Percentiles rank a stretch among this genome's conserved stretches.
Conservation (phyloP, 2,113 vertebrate genomes). For the Prionailurus viverrinus region DNA sequence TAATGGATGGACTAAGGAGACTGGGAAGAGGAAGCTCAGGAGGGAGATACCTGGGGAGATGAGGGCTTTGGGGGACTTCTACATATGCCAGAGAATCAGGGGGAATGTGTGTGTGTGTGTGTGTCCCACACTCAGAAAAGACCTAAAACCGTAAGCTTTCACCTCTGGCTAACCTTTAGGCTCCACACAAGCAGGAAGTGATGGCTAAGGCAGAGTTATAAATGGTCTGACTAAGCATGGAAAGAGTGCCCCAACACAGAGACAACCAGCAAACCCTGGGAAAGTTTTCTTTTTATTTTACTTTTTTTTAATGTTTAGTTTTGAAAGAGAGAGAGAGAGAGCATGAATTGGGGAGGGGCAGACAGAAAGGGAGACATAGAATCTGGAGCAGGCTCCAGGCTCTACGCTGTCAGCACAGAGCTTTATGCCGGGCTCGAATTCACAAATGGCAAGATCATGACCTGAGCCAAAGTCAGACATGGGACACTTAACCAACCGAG, state of each 20-base stretch:
- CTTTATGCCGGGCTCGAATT: too few species aligned
- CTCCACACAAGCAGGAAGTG: too few species aligned
- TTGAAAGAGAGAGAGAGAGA: too few species aligned
- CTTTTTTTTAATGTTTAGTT: too few species aligned
- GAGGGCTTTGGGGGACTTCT: neutral
- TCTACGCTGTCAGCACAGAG: too few species aligned
- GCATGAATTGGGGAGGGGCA: too few species aligned
- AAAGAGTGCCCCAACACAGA: neutral
- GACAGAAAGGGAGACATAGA: too few species aligned
- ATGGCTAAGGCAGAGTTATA: neutral
- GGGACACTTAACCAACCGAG: too few species aligned
- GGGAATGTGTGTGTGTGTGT: rapidly evolving
- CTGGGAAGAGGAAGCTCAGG: neutral
- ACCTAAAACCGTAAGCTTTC: neutral
- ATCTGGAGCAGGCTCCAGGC: too few species aligned
- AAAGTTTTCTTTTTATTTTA: neutral
- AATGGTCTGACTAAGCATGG: neutral
- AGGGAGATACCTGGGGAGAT: too few species aligned
- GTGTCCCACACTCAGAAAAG: neutral
- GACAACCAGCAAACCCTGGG: neutral
- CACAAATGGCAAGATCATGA: too few species aligned
- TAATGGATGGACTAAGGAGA: neutral
- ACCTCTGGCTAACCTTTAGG: neutral
- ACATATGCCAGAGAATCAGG: neutral
- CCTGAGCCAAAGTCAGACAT: too few species aligned